These are phyloP conservation scores for Clytia hemisphaerica DNA, from an alignment of 30 jellyfish, hydroid and myxozoan genomes.

Conservation along the genomic window DNA sequence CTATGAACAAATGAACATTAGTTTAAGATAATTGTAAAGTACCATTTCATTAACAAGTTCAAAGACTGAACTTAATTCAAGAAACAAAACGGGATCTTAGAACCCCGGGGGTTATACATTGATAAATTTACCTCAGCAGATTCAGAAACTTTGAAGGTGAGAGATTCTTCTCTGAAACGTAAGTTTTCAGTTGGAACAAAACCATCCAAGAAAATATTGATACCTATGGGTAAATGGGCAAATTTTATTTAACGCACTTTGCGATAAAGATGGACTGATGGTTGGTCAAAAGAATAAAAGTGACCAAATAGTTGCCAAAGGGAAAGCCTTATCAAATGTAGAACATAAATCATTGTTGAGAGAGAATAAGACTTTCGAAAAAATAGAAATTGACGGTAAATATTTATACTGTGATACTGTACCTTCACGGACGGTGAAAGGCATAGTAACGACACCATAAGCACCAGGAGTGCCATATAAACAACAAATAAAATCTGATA, in stretches of 20 bases:
- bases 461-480: constrained; percentile 96
- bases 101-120: not conserved
- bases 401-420: not conserved
- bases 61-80: not conserved
- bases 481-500: constrained; percentile 88
- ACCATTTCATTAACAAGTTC: not conserved
- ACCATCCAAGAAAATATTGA: constrained; percentile 93
- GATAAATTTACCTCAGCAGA: constrained; percentile 73
- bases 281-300: too few relatives aligned
- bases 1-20: constrained; percentile 17
- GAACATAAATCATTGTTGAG: too few relatives aligned
- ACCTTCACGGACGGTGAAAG: constrained; percentile 97
- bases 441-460: constrained; percentile 98
- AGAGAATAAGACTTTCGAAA: not conserved
- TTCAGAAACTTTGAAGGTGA: constrained; percentile 86
- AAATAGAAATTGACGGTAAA: not conserved
- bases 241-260: too few relatives aligned
- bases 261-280: too few relatives aligned
- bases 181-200: constrained; percentile 95
- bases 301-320: too few relatives aligned
- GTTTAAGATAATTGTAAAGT: not conserved
- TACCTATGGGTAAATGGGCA: constrained; percentile 48
- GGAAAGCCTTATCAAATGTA: too few relatives aligned
- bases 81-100: not conserved
- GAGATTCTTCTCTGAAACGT: constrained; percentile 81